phyloP scores from a whole-genome alignment of 2,797 vertebrate species.

The Channallabes apus region DNA sequence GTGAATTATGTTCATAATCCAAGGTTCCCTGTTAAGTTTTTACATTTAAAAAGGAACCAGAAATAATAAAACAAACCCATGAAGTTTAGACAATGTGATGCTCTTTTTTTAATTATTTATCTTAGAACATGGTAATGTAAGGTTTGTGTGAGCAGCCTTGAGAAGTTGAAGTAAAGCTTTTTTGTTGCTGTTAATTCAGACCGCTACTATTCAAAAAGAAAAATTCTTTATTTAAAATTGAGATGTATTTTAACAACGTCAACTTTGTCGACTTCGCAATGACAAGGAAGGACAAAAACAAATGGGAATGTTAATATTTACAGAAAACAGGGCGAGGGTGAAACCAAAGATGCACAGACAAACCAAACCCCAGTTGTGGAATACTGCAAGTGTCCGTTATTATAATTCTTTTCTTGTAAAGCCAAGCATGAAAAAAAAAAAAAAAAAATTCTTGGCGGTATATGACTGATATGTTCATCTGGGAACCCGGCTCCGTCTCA shows the following conservation, averaged over 20 bases:
- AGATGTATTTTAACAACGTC: not conserved
- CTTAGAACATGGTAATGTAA: too few relatives aligned
- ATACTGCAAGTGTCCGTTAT: not conserved
- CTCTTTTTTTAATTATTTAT: too few relatives aligned
- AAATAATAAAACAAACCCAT: too few relatives aligned
- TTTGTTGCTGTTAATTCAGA: not conserved
- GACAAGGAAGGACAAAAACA: not conserved
- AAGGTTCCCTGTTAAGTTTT: too few relatives aligned
- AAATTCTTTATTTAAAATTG: conserved; percentile 20
- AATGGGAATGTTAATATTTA: conserved; percentile 9
- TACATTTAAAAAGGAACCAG: too few relatives aligned
- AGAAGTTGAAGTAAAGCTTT: too few relatives aligned
- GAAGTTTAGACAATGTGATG: too few relatives aligned
- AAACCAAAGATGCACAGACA: not conserved
- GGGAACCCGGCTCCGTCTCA: not conserved
- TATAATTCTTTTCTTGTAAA: not conserved
- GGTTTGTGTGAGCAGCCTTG: too few relatives aligned
- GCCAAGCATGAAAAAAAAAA: not conserved
- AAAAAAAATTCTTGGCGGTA: not conserved
- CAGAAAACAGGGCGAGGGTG: not conserved
- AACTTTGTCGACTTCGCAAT: not conserved
- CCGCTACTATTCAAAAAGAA: not conserved
- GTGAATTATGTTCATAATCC: too few relatives aligned
- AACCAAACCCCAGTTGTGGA: not conserved
- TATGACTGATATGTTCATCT: not conserved